phyloP scores from a whole-genome alignment of 2,888 invertebrate species.

The Danaus chrysippus region DNA sequence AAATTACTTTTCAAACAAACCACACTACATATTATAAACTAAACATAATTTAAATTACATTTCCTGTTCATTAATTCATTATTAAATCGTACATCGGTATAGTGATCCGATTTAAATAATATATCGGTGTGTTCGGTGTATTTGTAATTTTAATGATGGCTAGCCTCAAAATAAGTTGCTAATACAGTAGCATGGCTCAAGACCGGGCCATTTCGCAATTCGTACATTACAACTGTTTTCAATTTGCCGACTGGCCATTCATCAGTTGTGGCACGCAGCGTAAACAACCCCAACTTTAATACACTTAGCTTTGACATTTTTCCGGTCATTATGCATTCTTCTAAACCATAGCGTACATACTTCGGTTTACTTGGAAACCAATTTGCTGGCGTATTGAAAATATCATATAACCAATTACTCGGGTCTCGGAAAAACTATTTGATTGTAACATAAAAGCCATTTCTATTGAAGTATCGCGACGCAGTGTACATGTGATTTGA shows the following conservation, averaged over 20 bases:
- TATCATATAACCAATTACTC: neutral
- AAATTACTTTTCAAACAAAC: no score
- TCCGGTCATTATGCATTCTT: slow-evolving; percentile 68
- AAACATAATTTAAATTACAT: neutral
- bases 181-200: slow-evolving; percentile 39
- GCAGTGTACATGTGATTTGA: slow-evolving; percentile 29
- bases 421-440: slow-evolving; percentile 3
- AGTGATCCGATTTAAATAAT: neutral
- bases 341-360: slow-evolving; percentile 57
- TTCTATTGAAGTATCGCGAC: neutral
- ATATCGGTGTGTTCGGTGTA: neutral
- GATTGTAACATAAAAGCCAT: neutral
- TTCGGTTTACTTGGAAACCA: slow-evolving; percentile 33
- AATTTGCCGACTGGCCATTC: slow-evolving; percentile 68
- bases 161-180: slow-evolving; percentile 10
- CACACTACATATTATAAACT: no score
- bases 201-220: slow-evolving; percentile 57
- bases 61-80: neutral
- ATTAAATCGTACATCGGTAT: neutral
- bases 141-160: neutral
- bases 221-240: slow-evolving; percentile 57
- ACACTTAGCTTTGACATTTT: slow-evolving; percentile 72
- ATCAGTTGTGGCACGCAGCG: slow-evolving; percentile 62
- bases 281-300: slow-evolving; percentile 62
- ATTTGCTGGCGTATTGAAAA: slow-evolving; percentile 19